Conservation (phyloP, 2,888 invertebrate genomes). For the Loripinus fragilis region DNA sequence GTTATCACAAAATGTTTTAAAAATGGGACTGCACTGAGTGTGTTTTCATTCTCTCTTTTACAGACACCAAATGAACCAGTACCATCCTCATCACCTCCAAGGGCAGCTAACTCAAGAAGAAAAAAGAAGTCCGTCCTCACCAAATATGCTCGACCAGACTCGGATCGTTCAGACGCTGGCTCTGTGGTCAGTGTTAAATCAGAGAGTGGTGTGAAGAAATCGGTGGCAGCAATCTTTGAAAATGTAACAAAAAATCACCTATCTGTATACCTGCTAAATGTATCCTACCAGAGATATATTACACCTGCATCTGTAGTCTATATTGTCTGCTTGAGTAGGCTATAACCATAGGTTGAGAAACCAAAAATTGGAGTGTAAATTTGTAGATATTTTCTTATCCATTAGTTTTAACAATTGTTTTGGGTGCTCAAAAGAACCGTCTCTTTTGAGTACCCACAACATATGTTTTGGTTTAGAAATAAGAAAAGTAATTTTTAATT, state of each 20-base stretch:
- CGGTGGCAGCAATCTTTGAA: slow-evolving; percentile 56
- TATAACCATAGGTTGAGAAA: too few species aligned
- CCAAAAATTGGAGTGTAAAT: too few species aligned
- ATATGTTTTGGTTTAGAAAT: too few species aligned
- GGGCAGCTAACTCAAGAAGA: slow-evolving; percentile 26
- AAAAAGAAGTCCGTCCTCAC: slow-evolving; percentile 55
- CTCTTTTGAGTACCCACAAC: too few species aligned
- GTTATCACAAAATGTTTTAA: too few species aligned
- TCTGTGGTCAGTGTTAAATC: slow-evolving; percentile 24
- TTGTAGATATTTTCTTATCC: too few species aligned
- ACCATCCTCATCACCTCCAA: slow-evolving; percentile 40
- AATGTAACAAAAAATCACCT: slow-evolving; percentile 40
- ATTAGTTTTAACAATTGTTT: too few species aligned
- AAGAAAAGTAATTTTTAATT: too few species aligned
- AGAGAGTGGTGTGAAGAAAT: slow-evolving; percentile 47
- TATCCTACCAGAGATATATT: not conserved
- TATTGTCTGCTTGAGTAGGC: not conserved
- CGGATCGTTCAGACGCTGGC: slow-evolving; percentile 28
- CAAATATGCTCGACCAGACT: slow-evolving; percentile 53
- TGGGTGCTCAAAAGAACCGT: too few species aligned
- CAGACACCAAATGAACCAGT: slow-evolving; percentile 32
- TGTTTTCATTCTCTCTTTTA: too few species aligned
- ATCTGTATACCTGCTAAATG: slow-evolving; percentile 1
- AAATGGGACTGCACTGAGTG: too few species aligned
- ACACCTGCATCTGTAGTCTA: not conserved